Conservation (phyloP, 2,797 vertebrate species). For the Mus minutoides region DNA sequence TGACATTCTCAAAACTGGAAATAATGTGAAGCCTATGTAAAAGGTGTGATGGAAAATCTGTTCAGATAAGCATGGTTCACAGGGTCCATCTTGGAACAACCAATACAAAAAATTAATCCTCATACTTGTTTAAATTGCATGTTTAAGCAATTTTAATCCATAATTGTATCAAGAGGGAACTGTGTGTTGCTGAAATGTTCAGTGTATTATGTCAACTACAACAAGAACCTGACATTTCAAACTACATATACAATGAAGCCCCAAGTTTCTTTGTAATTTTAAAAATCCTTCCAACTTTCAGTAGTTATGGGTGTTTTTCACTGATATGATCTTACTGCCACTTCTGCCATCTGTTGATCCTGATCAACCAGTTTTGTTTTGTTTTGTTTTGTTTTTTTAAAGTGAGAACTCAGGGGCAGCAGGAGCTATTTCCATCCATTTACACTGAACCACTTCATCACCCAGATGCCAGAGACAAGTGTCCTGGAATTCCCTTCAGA, state of each 20-base stretch:
- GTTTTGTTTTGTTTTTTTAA: no score
- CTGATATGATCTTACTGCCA: slow-evolving; percentile 72
- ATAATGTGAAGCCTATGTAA: background rate
- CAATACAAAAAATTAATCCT: no score
- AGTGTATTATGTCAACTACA: background rate
- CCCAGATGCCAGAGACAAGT: background rate
- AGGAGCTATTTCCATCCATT: slow-evolving; percentile 10
- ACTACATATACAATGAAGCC: background rate
- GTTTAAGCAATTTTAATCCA: background rate
- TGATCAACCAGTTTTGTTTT: slow-evolving; percentile 21
- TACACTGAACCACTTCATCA: background rate
- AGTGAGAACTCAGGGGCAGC: slow-evolving; percentile 10
- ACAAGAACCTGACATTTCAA: background rate
- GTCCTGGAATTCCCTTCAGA: slow-evolving; percentile 1
- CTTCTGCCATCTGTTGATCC: slow-evolving; percentile 67
- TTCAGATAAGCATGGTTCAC: background rate
- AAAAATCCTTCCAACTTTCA: slow-evolving; percentile 51
- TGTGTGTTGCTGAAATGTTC: background rate
- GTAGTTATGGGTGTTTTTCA: slow-evolving; percentile 65
- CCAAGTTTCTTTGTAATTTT: slow-evolving; percentile 46
- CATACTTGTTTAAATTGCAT: background rate
- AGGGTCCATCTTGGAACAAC: background rate
- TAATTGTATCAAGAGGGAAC: background rate
- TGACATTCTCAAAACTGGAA: background rate
- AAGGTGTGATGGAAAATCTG: background rate